Base-by-base conservation (phyloP, 2,888 invertebrate species). In the Arrhopalites spinosus region DNA sequence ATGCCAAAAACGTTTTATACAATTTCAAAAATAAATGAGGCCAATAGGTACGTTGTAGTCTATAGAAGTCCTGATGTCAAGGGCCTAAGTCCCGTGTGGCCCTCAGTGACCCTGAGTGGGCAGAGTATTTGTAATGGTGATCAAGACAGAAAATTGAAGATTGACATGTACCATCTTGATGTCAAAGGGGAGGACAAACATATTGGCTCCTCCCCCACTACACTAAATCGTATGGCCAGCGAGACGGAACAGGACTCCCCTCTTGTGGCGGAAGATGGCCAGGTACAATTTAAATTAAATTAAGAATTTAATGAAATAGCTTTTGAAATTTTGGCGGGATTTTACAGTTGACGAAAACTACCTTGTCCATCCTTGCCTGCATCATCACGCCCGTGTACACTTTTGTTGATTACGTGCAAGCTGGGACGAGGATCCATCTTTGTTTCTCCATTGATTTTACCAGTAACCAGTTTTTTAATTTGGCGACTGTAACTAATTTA, bases 1-100 rank as follows among this genome's bases (percentile, higher is more conserved):
- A 23, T 80, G 1, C 80, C 80, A 5, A 71, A 63, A 13, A 76
- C 81, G 11, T 77, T 78, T 30, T 83, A 74, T 69, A 74, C 75
- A 64, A 84, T 87, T 45, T 85, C 84, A 43, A 86, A 86, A 81
- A 82, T 84, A 3, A 85, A 87, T 83, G 87, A 83, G 29, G 79
- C 76, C 11, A 85, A 85, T 8, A 83, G 83, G 20, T 87, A 85
- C 78, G 85, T 87, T 69, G 85, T 88, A 5, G 88, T 88, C 0
- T 87, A 88, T 86, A 78, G 88, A 87, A 20, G 82, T 87, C 88
- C 89, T 83, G 86, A 86, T 67, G 87, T 86, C 82, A 87, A 86
- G 77, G 87, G 87, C 11, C 81, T 87, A 64, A 87, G 88, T 82
- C 89, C 89, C 13, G 85, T 84, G 8, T 90, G 89, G 89, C 85